phyloP scores from a whole-genome alignment of 2,797 vertebrate genomes.

The Zalophus californianus region DNA sequence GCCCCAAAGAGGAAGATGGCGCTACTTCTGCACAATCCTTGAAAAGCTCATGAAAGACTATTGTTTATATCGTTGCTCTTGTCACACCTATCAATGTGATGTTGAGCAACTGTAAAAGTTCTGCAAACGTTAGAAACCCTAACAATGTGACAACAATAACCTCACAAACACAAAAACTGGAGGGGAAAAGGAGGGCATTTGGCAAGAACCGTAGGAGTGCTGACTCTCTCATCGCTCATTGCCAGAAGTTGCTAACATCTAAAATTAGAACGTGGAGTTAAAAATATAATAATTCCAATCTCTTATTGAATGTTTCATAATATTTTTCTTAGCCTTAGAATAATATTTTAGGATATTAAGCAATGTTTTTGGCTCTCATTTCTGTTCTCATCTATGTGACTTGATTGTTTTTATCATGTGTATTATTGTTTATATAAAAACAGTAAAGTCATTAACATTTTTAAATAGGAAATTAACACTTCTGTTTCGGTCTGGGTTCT shows the following conservation, averaged over 20 bases:
- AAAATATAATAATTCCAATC: not conserved
- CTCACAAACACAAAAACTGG: not conserved
- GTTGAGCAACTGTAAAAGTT: not conserved
- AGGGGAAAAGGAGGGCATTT: not conserved
- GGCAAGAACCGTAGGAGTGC: not conserved
- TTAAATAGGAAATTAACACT: not conserved
- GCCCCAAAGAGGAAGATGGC: not conserved
- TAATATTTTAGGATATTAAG: not conserved
- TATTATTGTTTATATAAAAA: conserved; percentile 29
- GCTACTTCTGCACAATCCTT: not conserved
- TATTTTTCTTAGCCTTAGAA: not conserved
- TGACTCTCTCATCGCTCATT: not conserved
- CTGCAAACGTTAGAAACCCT: not conserved
- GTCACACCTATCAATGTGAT: not conserved
- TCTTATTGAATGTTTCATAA: not conserved
- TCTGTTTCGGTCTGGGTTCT: not conserved
- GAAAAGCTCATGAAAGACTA: not conserved
- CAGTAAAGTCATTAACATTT: not conserved
- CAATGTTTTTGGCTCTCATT: conserved; percentile 1
- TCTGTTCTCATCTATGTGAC: not conserved
- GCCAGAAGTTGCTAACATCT: not conserved
- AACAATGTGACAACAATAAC: not conserved
- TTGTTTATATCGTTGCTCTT: not conserved
- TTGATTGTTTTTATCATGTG: not conserved
- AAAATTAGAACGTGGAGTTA: not conserved